A percentile compares a stretch with the other conserved stretches of the same genome.
These are phyloP conservation scores for Steinernema scapterisci DNA, from an alignment of 2,888 invertebrate species.

Conservation along the genomic window DNA sequence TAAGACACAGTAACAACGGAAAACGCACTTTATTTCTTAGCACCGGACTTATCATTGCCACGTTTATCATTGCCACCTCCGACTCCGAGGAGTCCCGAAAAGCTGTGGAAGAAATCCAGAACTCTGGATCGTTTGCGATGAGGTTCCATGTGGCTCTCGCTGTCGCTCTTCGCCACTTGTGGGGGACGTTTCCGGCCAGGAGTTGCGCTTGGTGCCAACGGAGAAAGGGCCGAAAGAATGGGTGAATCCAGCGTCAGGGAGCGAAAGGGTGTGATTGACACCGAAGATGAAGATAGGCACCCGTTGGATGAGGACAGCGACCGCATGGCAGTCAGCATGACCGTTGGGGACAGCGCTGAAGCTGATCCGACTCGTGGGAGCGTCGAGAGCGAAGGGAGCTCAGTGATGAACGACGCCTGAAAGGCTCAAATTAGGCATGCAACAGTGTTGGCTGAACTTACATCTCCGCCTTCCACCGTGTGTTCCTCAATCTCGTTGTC, in stretches of 20 bases:
- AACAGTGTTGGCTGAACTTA: background rate
- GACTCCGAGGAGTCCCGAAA: background rate
- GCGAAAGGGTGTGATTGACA: background rate
- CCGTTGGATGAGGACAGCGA: background rate
- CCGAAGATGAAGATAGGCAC: background rate
- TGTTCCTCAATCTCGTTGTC: background rate
- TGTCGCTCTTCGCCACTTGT: background rate
- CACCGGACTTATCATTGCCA: slow-evolving; percentile 19
- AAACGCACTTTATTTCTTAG: background rate
- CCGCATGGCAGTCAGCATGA: slow-evolving; percentile 7
- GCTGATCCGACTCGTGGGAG: slow-evolving; percentile 3
- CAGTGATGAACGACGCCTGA: background rate
- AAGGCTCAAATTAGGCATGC: background rate
- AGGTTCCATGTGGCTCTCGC: slow-evolving; percentile 7
- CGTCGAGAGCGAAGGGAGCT: background rate
- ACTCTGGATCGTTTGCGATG: slow-evolving; percentile 1
- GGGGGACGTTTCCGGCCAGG: background rate
- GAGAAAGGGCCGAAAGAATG: background rate
- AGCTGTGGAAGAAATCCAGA: slow-evolving; percentile 12
- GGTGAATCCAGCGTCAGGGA: background rate
- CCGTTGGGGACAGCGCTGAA: background rate
- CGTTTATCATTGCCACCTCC: slow-evolving; percentile 9
- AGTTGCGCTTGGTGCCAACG: background rate
- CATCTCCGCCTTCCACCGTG: background rate
- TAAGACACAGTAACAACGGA: no score